These are phyloP conservation scores for Odocoileus hemionus DNA, from an alignment of 2,113 vertebrate species.

Conservation along the genomic window DNA sequence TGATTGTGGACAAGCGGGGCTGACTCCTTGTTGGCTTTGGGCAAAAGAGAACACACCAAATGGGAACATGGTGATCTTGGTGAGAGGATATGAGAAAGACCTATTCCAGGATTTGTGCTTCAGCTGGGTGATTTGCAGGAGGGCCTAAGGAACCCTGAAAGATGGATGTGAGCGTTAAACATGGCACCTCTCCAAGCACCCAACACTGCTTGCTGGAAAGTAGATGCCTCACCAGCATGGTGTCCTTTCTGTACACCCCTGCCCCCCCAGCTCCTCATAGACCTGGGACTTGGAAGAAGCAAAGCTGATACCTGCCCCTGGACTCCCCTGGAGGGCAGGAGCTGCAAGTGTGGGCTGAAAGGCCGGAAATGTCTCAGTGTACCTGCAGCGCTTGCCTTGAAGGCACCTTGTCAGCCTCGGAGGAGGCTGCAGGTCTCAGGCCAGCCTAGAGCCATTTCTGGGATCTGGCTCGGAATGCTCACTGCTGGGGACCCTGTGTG, in stretches of 20 bases:
- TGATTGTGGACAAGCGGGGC: no score
- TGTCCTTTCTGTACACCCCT: background rate
- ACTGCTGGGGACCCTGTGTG: background rate
- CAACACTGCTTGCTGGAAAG: background rate
- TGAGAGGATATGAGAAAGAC: background rate
- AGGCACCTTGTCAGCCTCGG: background rate
- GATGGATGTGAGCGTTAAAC: background rate
- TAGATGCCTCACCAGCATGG: fast-evolving
- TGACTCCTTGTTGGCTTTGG: background rate
- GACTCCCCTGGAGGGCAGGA: background rate
- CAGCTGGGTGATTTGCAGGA: background rate
- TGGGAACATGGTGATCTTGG: fast-evolving
- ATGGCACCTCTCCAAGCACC: background rate
- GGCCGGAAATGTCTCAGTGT: background rate
- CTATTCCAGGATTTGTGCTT: background rate
- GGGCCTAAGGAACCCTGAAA: background rate
- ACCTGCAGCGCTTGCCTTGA: background rate
- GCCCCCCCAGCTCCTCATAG: background rate
- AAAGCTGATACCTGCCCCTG: background rate
- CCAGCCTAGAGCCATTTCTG: background rate
- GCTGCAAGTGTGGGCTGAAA: background rate
- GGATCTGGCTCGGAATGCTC: fast-evolving
- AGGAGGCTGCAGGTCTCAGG: background rate
- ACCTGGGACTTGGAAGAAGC: background rate
- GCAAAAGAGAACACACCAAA: background rate